These are phyloP conservation scores for Dolichoris vasculosae DNA, from an alignment of 1,140 invertebrate genomes.

Conservation along the genomic window DNA sequence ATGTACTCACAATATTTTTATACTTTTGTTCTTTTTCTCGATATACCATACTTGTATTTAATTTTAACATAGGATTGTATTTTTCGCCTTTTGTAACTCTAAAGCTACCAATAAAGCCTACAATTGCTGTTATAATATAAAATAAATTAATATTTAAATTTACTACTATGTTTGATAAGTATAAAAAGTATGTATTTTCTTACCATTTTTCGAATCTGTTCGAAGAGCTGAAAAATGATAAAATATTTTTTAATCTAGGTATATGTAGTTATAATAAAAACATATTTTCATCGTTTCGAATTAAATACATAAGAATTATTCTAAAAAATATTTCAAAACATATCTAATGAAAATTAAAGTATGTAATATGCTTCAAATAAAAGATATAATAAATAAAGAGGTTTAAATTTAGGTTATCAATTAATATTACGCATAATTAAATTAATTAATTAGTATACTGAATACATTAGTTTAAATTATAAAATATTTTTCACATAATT, in stretches of 20 bases:
- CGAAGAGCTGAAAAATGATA: slow-evolving; percentile 70
- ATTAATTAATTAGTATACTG: too few species aligned
- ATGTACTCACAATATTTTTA: slow-evolving; percentile 76
- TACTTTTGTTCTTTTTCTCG: slow-evolving; percentile 78
- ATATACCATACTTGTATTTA: slow-evolving; percentile 75
- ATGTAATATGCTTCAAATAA: too few species aligned
- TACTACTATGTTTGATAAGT: not conserved
- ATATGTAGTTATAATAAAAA: not conserved
- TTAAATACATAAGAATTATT: too few species aligned
- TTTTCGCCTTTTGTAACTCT: slow-evolving; percentile 81
- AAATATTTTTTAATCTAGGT: not conserved
- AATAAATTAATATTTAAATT: not conserved
- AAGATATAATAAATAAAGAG: too few species aligned
- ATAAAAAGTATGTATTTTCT: slow-evolving; percentile 51
- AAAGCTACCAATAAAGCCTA: slow-evolving; percentile 81
- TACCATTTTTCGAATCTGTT: slow-evolving; percentile 73
- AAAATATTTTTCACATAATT: too few species aligned
- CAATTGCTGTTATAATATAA: slow-evolving; percentile 77
- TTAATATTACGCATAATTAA: too few species aligned
- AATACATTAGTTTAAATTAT: too few species aligned
- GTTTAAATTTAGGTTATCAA: too few species aligned
- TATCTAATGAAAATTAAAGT: too few species aligned
- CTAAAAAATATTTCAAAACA: too few species aligned
- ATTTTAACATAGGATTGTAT: slow-evolving; percentile 76
- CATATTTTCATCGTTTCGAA: not conserved